Conservation (phyloP, 2,113 vertebrate species). For the Speoplatyrhinus poulsoni region DNA sequence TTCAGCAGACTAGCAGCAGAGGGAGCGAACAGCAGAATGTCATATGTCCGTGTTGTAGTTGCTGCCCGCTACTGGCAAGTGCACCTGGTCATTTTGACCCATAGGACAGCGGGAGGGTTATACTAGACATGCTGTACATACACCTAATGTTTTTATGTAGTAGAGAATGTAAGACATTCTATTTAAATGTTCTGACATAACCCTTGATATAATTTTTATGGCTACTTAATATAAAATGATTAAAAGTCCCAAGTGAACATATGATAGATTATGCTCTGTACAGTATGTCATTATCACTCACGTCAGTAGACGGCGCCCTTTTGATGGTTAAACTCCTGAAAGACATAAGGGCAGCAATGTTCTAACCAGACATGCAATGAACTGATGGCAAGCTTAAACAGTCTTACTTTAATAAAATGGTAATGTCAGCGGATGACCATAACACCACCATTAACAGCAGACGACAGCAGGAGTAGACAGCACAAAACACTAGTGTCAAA, state of each 20-base stretch:
- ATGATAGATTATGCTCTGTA: not conserved
- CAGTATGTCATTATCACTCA: slow-evolving; percentile 39
- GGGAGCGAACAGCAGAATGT: too few species aligned
- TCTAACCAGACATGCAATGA: not conserved
- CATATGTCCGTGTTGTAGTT: too few species aligned
- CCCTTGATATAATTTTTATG: too few species aligned
- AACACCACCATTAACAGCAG: slow-evolving; percentile 18
- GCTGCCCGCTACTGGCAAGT: too few species aligned
- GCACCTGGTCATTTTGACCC: too few species aligned
- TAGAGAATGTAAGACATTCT: not conserved
- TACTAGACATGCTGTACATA: too few species aligned
- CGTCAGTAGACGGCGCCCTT: slow-evolving; percentile 70
- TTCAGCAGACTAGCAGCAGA: too few species aligned
- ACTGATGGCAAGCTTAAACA: not conserved
- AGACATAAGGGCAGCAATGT: slow-evolving; percentile 29
- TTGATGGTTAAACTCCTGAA: slow-evolving; percentile 76
- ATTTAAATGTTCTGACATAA: too few species aligned
- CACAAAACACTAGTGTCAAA: slow-evolving; percentile 23
- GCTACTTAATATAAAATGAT: too few species aligned
- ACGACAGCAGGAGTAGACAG: slow-evolving; percentile 21
- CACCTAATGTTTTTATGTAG: too few species aligned
- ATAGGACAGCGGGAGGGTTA: too few species aligned
- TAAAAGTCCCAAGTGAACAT: too few species aligned
- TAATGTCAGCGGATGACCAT: not conserved
- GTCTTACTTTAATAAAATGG: not conserved